Percentiles rank a stretch among this genome's conserved stretches.
These are phyloP conservation scores for Limenitis camilla DNA, from an alignment of 2,888 invertebrate species.

Conservation along the genomic window DNA sequence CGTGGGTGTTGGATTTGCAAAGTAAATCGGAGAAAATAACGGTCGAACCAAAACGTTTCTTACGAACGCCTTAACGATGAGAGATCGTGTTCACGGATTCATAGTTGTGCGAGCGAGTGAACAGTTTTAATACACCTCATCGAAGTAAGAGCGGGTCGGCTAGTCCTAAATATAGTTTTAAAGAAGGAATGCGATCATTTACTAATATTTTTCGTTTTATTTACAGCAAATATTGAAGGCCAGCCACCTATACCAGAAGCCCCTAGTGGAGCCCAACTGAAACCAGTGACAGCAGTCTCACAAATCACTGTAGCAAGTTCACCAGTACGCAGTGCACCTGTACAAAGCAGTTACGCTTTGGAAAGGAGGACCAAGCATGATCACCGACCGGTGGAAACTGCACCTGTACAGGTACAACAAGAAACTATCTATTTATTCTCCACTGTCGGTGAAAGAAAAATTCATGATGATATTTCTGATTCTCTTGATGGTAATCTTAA, in stretches of 20 bases:
- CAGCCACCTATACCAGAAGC: constrained; percentile 35
- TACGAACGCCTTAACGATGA: no score
- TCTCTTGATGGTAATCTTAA: no score
- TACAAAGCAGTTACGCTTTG: constrained; percentile 71
- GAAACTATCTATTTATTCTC: background rate
- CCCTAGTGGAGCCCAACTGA: constrained; percentile 49
- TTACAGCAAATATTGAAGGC: constrained; percentile 45
- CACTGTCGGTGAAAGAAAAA: no score
- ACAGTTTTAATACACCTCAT: no score
- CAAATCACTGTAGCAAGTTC: constrained; percentile 75
- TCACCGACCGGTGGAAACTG: constrained; percentile 70
- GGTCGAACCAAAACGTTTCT: background rate
- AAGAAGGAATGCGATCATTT: background rate
- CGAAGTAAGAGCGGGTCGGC: no score
- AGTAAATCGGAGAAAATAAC: no score
- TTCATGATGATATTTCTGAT: no score
- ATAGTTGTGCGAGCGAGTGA: no score
- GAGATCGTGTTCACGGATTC: no score
- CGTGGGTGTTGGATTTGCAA: no score
- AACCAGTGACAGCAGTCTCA: constrained; percentile 70
- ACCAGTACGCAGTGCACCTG: constrained; percentile 68
- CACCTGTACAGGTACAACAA: constrained; percentile 43
- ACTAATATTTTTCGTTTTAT: background rate
- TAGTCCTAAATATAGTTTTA: background rate
- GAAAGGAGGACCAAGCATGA: constrained; percentile 54